Evolutionary conservation across 2,797 vertebrate genomes (phyloP), one percentile per base, ranked within the genome.

Genomic region (Rhyacichthys aspro): DNA sequence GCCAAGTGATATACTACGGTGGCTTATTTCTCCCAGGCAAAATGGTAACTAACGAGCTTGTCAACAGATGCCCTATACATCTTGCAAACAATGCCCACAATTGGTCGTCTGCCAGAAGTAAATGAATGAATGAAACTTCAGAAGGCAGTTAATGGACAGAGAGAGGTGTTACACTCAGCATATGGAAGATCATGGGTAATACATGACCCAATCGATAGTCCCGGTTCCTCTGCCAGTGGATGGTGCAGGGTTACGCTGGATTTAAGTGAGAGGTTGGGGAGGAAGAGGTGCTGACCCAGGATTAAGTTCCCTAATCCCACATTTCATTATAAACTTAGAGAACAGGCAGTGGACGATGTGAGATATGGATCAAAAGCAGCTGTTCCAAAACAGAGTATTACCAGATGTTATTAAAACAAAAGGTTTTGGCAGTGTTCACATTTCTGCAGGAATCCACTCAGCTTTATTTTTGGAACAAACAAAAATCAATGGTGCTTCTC

Each of bases 121-220:
- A 88, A 86, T 84, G 76, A 88, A 87, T 84, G 82, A 88, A 85
- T 79, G 84, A 87, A 86, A 87, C 80, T 81, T 66, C 81, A 86
- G 83, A 76, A 65, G 81, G 76, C 79, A 68, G 76, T 87, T 87
- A 88, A 90, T 87, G 88, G 88, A 88, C 70, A 45, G 46, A 79
- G 79, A 76, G 85, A 90, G 88, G 82, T 81, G 89, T 88, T 78
- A 74, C 81, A 75, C 82, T 90, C 86, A 84, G 84, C 87, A 86
- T 83, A 72, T 85, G 74, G 79, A 78, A 75, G 79, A 86, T 88
- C 79, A 80, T 74, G 75, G 83, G 84, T 87, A 83, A 88, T 83
- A 83, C 74, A 81, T 74, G 81, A 86, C 70, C 81, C 59, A 46
- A 89, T 91, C 89, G 72, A 90, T 91, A 86, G 83, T 85, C 70